Conservation (phyloP, 2,113 vertebrate genomes). For the Sclerurus mexicanus region DNA sequence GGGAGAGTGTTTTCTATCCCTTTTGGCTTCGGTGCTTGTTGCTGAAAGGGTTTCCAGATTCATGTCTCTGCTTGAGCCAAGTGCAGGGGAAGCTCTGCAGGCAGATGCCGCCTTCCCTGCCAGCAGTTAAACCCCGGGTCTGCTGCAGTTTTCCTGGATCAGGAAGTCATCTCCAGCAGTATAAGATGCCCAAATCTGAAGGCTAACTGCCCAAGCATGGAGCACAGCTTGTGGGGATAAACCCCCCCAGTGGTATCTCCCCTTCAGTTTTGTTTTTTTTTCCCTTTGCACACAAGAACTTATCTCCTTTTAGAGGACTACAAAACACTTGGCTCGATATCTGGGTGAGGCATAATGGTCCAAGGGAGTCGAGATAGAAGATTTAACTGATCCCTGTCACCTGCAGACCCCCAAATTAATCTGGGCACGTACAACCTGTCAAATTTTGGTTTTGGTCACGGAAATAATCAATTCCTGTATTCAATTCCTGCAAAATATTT, state of each 20-base stretch:
- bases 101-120: neutral
- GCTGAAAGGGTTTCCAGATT: neutral
- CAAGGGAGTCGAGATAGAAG: neutral
- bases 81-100: neutral
- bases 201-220: neutral
- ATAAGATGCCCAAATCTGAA: neutral
- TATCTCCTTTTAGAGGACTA: neutral
- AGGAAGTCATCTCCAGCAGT: neutral
- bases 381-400: neutral
- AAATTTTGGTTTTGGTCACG: neutral
- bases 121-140: neutral
- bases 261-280: neutral
- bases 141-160: neutral
- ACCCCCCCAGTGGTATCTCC: neutral
- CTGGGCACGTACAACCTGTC: accelerated
- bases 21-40: neutral
- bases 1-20: neutral
- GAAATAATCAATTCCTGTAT: neutral
- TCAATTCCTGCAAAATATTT: neutral
- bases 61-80: neutral
- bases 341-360: neutral
- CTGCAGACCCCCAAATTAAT: neutral
- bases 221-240: neutral
- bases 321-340: accelerated
- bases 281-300: neutral